phyloP scores from a whole-genome alignment of 2,797 vertebrate genomes.

The Synanceia verrucosa region DNA sequence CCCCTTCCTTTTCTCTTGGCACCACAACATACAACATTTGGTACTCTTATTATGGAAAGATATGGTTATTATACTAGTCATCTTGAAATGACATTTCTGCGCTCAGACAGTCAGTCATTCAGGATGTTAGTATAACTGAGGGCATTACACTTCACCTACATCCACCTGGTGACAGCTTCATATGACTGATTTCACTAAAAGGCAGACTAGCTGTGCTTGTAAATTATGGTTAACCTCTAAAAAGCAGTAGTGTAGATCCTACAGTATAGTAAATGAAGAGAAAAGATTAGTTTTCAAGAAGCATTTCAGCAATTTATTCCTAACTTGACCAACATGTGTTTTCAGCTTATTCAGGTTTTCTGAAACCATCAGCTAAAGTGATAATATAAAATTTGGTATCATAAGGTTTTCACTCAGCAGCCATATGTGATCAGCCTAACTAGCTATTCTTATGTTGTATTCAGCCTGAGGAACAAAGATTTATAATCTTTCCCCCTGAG shows the following conservation, averaged over 20 bases:
- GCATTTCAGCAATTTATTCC: background rate
- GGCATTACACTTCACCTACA: conserved; percentile 10
- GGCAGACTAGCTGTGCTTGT: background rate
- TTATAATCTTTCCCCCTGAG: conserved; percentile 47
- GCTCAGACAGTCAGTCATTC: conserved; percentile 6
- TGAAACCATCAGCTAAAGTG: conserved; percentile 14
- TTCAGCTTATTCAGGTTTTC: background rate
- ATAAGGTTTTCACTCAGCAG: conserved; percentile 11
- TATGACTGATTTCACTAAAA: conserved; percentile 15
- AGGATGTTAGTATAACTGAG: conserved; percentile 2
- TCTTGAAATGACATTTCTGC: conserved; percentile 18
- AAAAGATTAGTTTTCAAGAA: background rate
- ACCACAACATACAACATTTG: background rate
- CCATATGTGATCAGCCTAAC: conserved; percentile 16
- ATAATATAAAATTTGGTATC: conserved; percentile 28
- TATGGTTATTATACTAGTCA: background rate
- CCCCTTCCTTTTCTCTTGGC: background rate
- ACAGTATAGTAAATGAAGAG: background rate
- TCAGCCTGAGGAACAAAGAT: conserved; percentile 43
- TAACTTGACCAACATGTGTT: conserved; percentile 9
- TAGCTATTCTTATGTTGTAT: conserved; percentile 29
- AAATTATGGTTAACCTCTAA: conserved; percentile 6
- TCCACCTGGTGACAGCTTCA: conserved; percentile 3
- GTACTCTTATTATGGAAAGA: background rate
- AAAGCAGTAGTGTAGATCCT: background rate